Evolutionary conservation across 2,888 invertebrate species (phyloP), one percentile per base, ranked within the genome.

Genomic region (Notocelia uddmanniana): DNA sequence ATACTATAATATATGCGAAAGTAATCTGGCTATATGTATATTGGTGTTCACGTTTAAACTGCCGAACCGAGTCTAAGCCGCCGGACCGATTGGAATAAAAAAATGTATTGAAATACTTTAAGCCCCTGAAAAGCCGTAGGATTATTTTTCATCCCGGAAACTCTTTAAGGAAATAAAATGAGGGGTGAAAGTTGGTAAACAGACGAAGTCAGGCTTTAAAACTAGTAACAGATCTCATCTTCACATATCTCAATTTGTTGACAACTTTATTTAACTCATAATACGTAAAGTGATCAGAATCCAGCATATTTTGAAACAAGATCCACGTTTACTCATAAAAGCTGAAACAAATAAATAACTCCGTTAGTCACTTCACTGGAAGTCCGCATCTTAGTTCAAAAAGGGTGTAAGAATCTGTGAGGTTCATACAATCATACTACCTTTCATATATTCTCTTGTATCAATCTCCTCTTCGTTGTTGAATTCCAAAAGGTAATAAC

Each of bases 241-340:
- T 54, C 54, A 64, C 52, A 54, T 64, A 34, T 59, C 68, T 50
- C 50, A 59, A 50, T 59, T 62, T 60, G 59, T 62, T 60, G 59
- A 68, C 50, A 59, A 59, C 21, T 37, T 31, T 37, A 59, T 59
- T 41, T n/a, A 59, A 50, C 11, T 59, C 50, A 68, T 50, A 68
- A 52, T 50, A 64, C 63, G 55, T 74, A 71, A 64, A 71, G 48
- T 54, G 63, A 60, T 69, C 68, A 66, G 57, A 71, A 67, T 54
- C 18, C 26, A 21, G 37, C 41, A 67, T 71, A 71, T 71, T 71
- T 71, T 71, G 71, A 71, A 71, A 72, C 63, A 48, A 48, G 70
- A 71, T 68, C 68, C 58, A 45, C 66, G 71, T 71, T 71, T 69
- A 69, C 62, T 71, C 72, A 74, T 74, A 69, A 74, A 71, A 68